phyloP scores from a whole-genome alignment of 2,888 invertebrate species.

The Sacculina carcini region DNA sequence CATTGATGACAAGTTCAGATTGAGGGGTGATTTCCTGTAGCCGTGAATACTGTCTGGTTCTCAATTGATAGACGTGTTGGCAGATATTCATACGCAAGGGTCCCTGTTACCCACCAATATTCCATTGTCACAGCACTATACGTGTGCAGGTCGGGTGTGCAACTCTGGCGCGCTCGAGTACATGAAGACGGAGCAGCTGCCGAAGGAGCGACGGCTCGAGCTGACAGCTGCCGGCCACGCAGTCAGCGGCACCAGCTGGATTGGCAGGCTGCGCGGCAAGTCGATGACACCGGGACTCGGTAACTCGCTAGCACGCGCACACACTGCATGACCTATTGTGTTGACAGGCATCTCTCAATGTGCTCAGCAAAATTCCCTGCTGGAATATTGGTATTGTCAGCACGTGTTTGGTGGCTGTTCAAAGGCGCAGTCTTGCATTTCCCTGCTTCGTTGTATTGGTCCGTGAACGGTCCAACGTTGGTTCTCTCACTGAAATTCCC shows the following conservation, averaged over 20 bases:
- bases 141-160: constrained; percentile 12
- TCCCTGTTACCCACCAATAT: background rate
- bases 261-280: constrained; percentile 10
- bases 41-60: too few relatives aligned
- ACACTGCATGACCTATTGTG: background rate
- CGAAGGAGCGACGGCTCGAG: constrained; percentile 11
- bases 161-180: constrained; percentile 13
- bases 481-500: too few relatives aligned
- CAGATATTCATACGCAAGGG: too few relatives aligned
- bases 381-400: background rate
- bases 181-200: constrained; percentile 12
- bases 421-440: too few relatives aligned
- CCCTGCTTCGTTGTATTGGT: too few relatives aligned
- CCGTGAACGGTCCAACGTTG: too few relatives aligned
- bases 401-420: background rate
- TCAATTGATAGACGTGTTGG: too few relatives aligned
- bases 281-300: background rate
- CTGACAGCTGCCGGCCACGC: constrained; percentile 9
- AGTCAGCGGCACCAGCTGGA: constrained; percentile 12
- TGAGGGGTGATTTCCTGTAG: too few relatives aligned
- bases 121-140: background rate
- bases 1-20: too few relatives aligned
- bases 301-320: background rate
- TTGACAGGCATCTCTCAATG: too few relatives aligned
- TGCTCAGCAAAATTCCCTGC: background rate